A percentile compares a stretch with the other conserved stretches of the same genome.
These are phyloP conservation scores for Naso thynnoides DNA, from an alignment of 2,797 vertebrate genomes.

Conservation along the genomic window DNA sequence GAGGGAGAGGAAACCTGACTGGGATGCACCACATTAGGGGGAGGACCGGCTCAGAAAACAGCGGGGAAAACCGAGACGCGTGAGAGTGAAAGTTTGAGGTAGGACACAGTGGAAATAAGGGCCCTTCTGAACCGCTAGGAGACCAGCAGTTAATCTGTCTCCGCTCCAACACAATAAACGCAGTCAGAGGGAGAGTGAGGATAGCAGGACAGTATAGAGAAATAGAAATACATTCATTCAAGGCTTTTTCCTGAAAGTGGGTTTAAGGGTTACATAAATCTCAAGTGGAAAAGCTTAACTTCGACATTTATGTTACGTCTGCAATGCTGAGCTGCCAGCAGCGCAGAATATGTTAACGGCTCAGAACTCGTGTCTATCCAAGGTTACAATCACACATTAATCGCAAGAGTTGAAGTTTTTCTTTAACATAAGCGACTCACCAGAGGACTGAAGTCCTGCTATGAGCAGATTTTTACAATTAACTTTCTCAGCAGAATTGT, in stretches of 20 bases:
- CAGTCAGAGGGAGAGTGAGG: constrained; percentile 52
- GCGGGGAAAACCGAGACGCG: constrained; percentile 79
- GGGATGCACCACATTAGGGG: constrained; percentile 60
- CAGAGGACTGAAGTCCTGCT: not conserved
- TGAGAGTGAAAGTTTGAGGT: constrained; percentile 77
- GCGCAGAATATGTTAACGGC: constrained; percentile 47
- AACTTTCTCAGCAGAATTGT: not conserved
- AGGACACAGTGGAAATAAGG: constrained; percentile 73
- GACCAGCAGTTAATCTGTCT: constrained; percentile 76
- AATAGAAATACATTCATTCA: constrained; percentile 57
- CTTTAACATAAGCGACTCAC: constrained; percentile 30
- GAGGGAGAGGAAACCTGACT: constrained; percentile 68
- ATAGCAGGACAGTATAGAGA: constrained; percentile 47
- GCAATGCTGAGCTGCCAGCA: constrained; percentile 34
- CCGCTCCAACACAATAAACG: constrained; percentile 64
- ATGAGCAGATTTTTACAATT: constrained; percentile 2
- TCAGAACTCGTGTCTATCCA: constrained; percentile 32
- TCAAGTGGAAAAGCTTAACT: constrained; percentile 53
- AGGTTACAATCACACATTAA: constrained; percentile 57
- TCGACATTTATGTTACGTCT: constrained; percentile 62
- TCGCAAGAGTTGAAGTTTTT: constrained; percentile 30
- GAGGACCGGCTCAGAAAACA: constrained; percentile 74
- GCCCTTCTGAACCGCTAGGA: constrained; percentile 71
- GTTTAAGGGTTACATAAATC: constrained; percentile 70
- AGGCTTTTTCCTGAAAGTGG: constrained; percentile 63